Conservation (phyloP, 2,888 invertebrate genomes). For the Netelia virgata region DNA sequence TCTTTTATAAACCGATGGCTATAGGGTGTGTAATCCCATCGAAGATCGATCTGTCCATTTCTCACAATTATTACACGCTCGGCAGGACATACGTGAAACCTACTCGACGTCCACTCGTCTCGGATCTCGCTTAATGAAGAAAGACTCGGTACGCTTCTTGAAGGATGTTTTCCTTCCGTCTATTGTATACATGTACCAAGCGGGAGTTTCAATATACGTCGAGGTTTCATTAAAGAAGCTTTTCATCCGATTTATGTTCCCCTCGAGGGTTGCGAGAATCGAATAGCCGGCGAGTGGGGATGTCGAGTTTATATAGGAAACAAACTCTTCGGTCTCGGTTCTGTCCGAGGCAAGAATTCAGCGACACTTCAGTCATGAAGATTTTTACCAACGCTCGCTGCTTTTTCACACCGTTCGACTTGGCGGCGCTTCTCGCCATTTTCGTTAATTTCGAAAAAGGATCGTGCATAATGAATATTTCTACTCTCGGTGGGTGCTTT, state of each 20-base stretch:
- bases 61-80: constrained; percentile 47
- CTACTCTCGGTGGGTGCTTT: constrained; percentile 58
- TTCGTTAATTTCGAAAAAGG: not conserved
- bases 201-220: constrained; percentile 56
- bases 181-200: not conserved
- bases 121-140: constrained; percentile 27
- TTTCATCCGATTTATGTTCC: constrained; percentile 61
- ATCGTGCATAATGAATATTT: constrained; percentile 12
- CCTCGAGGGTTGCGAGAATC: constrained; percentile 11
- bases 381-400: constrained; percentile 19
- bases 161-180: constrained; percentile 25
- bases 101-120: not conserved
- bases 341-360: constrained; percentile 37
- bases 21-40: too few relatives aligned
- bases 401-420: constrained; percentile 4
- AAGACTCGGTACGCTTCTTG: constrained; percentile 12
- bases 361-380: constrained; percentile 36
- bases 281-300: constrained; percentile 20
- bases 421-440: not conserved
- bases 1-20: too few relatives aligned
- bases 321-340: constrained; percentile 39
- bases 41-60: constrained; percentile 25
- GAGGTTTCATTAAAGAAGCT: constrained; percentile 59
- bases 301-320: constrained; percentile 69
- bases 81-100: not conserved